A percentile compares a stretch with the other conserved stretches of the same genome.
These are phyloP conservation scores for Ennomos quercinarius DNA, from an alignment of 2,888 invertebrate genomes.

Conservation along the genomic window DNA sequence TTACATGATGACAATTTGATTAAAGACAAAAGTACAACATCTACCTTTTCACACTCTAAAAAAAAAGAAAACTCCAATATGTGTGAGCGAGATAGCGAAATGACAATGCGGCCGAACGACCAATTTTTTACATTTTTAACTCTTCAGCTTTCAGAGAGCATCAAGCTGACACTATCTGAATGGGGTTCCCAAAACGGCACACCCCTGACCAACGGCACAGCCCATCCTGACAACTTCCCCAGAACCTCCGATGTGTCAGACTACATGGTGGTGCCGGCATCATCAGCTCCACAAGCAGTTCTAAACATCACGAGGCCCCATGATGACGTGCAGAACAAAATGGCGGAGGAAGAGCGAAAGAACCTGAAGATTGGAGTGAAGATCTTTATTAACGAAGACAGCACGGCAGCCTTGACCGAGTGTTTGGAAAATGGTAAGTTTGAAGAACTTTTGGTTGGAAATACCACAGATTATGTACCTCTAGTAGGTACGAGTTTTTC, in stretches of 20 bases:
- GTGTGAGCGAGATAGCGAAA: too few species aligned
- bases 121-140: too few species aligned
- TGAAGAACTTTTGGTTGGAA: conserved; percentile 9
- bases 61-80: too few species aligned
- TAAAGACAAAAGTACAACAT: too few species aligned
- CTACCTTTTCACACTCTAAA: too few species aligned
- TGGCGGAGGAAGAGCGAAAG: conserved; percentile 89
- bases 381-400: conserved; percentile 91
- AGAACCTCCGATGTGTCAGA: conserved; percentile 59
- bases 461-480: too few species aligned
- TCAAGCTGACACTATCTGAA: conserved; percentile 78
- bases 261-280: conserved; percentile 62
- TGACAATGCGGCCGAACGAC: too few species aligned
- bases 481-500: too few species aligned
- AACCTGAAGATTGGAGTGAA: conserved; percentile 94
- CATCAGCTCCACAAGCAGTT: conserved; percentile 59
- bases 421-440: conserved; percentile 90
- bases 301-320: conserved; percentile 85
- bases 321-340: conserved; percentile 87
- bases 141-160: conserved; percentile 82
- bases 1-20: too few species aligned
- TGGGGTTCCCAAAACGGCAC: conserved; percentile 68
- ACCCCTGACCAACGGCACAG: conserved; percentile 62
- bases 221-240: conserved; percentile 47
- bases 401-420: conserved; percentile 87